Conservation (phyloP, 2,113 vertebrate genomes). For the Scophthalmus maximus region DNA sequence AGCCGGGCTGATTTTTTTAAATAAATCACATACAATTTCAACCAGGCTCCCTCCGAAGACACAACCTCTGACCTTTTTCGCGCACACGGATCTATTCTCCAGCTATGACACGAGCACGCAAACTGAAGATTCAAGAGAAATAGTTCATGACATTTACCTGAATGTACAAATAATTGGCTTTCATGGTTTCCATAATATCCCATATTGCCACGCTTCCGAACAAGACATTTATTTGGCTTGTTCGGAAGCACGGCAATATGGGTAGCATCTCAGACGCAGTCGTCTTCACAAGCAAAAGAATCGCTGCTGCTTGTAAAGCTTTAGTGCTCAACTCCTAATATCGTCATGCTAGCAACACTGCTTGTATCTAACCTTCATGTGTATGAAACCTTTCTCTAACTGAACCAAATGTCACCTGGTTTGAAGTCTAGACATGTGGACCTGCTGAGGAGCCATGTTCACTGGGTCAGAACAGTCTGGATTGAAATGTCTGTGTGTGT, state of each 20-base stretch:
- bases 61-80: neutral
- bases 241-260: too few species aligned
- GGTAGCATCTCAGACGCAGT: too few species aligned
- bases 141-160: too few species aligned
- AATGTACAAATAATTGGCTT: too few species aligned
- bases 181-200: too few species aligned
- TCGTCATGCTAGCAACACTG: neutral
- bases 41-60: neutral
- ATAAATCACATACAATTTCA: neutral
- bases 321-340: too few species aligned
- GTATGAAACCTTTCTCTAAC: neutral
- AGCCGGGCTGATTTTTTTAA: too few species aligned
- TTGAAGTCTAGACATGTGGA: conserved; percentile 2
- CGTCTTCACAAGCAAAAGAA: too few species aligned
- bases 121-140: too few species aligned
- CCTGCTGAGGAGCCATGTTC: conserved; percentile 14
- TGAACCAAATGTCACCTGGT: neutral
- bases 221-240: too few species aligned
- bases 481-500: conserved; percentile 19
- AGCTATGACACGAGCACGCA: neutral
- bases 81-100: neutral
- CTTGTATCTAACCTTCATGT: neutral
- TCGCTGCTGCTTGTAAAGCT: neutral
- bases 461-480: conserved; percentile 17
- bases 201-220: too few species aligned